phyloP scores from a whole-genome alignment of 2,113 vertebrate species.

The Pionites leucogaster region DNA sequence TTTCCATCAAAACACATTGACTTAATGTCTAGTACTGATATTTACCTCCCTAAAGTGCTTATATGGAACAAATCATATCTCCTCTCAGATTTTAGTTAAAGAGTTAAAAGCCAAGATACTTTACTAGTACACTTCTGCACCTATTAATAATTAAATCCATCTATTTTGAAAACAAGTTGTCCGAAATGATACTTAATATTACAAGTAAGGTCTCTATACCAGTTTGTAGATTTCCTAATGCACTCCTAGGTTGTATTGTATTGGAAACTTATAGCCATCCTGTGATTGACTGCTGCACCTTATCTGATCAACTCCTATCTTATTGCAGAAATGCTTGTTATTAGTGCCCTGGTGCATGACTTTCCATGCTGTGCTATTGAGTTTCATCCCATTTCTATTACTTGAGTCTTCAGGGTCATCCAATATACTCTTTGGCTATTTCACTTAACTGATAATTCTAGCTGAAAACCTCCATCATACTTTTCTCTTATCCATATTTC shows the following conservation, averaged over 20 bases:
- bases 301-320: background rate
- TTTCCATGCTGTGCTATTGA: background rate
- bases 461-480: background rate
- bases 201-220: background rate
- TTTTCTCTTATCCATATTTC: background rate
- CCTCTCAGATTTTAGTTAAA: background rate
- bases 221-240: background rate
- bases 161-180: background rate
- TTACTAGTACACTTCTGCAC: background rate
- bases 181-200: background rate
- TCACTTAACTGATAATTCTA: background rate
- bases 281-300: slow-evolving; percentile 13
- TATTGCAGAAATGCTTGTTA: slow-evolving; percentile 5
- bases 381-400: slow-evolving; percentile 50
- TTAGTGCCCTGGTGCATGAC: background rate
- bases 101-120: background rate
- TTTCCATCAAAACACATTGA: background rate
- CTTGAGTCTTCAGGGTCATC: background rate
- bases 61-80: background rate
- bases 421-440: slow-evolving; percentile 20
- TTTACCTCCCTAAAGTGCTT: background rate
- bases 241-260: background rate
- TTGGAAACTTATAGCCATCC: background rate
- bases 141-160: background rate
- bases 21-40: background rate